Evolutionary conservation across 2,888 invertebrate genomes (phyloP).

Genomic region (Arrhopalites spinosus): DNA sequence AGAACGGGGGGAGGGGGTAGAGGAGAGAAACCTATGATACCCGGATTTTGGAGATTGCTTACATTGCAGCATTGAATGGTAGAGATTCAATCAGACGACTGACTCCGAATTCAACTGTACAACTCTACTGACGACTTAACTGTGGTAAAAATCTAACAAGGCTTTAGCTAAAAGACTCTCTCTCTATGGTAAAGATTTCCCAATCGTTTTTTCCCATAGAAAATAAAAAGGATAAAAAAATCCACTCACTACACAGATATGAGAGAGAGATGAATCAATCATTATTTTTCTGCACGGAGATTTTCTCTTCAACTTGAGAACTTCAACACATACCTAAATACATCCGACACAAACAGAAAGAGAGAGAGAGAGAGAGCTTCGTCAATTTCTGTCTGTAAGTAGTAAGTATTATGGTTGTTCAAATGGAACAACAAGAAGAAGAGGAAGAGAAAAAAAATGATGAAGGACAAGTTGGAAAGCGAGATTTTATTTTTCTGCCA

Average conservation of each 20-base stretch:
- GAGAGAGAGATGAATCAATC: constrained; percentile 20
- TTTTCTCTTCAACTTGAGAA: constrained; percentile 24
- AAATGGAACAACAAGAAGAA: constrained; percentile 12
- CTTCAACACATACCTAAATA: constrained; percentile 24
- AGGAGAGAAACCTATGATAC: constrained; percentile 10
- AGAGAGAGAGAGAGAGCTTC: neutral
- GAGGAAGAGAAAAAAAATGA: constrained; percentile 3
- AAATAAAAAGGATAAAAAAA: too few species aligned
- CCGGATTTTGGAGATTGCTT: constrained; percentile 43
- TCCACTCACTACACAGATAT: neutral
- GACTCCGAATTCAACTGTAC: constrained; percentile 15
- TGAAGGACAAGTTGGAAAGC: neutral
- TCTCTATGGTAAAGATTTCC: neutral
- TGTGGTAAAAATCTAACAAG: constrained; percentile 29
- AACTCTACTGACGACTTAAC: constrained; percentile 23
- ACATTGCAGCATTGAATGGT: constrained; percentile 37
- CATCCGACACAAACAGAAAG: constrained; percentile 21
- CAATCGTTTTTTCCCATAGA: too few species aligned
- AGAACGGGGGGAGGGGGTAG: neutral
- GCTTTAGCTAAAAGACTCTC: neutral
- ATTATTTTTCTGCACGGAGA: constrained; percentile 39
- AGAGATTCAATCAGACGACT: constrained; percentile 17
- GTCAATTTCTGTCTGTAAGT: constrained; percentile 1
- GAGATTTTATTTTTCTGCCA: neutral
- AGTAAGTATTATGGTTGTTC: constrained; percentile 19